These are phyloP conservation scores for Drosophila santomea DNA, from an alignment of 1,140 invertebrate species.

Conservation along the genomic window DNA sequence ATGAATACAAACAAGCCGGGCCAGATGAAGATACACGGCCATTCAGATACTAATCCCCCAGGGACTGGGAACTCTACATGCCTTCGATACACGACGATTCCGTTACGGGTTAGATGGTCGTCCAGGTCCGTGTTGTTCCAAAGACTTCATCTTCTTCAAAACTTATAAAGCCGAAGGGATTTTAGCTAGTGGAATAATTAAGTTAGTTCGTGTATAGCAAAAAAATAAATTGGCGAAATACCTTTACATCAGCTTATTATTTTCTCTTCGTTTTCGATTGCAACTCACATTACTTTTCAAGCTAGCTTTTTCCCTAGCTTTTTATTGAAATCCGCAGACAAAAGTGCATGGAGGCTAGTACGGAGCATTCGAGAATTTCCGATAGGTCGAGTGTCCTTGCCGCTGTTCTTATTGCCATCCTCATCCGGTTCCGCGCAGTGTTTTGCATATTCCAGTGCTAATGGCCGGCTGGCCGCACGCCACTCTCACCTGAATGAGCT, in stretches of 20 bases:
- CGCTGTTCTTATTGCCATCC: slow-evolving; percentile 38
- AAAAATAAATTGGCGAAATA: background rate
- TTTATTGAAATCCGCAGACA: slow-evolving; percentile 16
- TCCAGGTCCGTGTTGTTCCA: slow-evolving; percentile 2
- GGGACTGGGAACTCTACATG: slow-evolving; percentile 13
- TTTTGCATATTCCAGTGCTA: slow-evolving; percentile 48
- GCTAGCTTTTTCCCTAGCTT: background rate
- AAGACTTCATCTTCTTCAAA: background rate
- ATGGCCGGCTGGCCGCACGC: slow-evolving; percentile 36
- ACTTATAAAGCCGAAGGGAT: background rate
- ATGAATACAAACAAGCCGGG: slow-evolving; percentile 38
- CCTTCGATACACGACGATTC: slow-evolving; percentile 37
- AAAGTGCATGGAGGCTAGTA: slow-evolving; percentile 18
- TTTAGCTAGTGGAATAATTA: background rate
- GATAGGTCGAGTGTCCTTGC: slow-evolving; percentile 25
- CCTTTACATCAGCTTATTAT: too few species aligned
- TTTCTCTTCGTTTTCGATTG: too few species aligned
- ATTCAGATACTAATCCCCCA: slow-evolving; percentile 25
- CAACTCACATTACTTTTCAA: background rate
- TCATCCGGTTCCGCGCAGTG: slow-evolving; percentile 37
- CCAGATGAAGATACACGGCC: slow-evolving; percentile 19
- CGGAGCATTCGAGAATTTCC: slow-evolving; percentile 22
- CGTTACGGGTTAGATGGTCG: slow-evolving; percentile 21
- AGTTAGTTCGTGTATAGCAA: background rate
- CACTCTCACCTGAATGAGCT: slow-evolving; percentile 18